These are phyloP conservation scores for Sesamia nonagrioides DNA, from an alignment of 1,140 invertebrate species.

Conservation along the genomic window DNA sequence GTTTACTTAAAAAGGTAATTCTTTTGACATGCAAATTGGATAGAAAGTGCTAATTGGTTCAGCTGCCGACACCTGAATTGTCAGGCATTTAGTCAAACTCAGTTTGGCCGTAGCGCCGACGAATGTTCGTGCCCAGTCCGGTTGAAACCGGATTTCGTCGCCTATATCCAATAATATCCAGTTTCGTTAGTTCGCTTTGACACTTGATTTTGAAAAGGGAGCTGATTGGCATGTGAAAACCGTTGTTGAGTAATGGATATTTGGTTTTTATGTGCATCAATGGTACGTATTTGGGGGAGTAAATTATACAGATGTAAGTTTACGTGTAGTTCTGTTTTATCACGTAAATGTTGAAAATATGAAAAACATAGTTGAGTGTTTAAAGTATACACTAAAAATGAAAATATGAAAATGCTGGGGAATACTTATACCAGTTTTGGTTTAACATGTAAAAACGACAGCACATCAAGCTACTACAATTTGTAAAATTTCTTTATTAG, in stretches of 20 bases:
- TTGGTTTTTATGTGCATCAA: not conserved
- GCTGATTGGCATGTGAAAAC: conserved; percentile 49
- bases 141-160: conserved; percentile 60
- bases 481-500: no score
- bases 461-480: no score
- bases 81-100: conserved; percentile 48
- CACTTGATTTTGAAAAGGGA: conserved; percentile 52
- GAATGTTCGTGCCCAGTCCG: conserved; percentile 33
- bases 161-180: conserved; percentile 56
- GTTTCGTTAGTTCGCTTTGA: conserved; percentile 60
- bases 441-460: no score
- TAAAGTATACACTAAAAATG: no score
- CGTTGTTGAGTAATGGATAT: conserved; percentile 18
- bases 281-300: not conserved
- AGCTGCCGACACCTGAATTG: conserved; percentile 51
- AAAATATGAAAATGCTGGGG: no score
- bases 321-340: not conserved
- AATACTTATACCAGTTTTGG: no score
- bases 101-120: conserved; percentile 42
- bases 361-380: no score
- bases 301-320: not conserved
- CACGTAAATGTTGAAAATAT: not conserved
- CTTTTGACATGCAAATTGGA: conserved; percentile 59
- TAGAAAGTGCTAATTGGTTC: conserved; percentile 48
- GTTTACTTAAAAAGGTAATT: conserved; percentile 47